Base-by-base conservation (phyloP, 2,888 invertebrate genomes). In the Tipula vernalis region DNA sequence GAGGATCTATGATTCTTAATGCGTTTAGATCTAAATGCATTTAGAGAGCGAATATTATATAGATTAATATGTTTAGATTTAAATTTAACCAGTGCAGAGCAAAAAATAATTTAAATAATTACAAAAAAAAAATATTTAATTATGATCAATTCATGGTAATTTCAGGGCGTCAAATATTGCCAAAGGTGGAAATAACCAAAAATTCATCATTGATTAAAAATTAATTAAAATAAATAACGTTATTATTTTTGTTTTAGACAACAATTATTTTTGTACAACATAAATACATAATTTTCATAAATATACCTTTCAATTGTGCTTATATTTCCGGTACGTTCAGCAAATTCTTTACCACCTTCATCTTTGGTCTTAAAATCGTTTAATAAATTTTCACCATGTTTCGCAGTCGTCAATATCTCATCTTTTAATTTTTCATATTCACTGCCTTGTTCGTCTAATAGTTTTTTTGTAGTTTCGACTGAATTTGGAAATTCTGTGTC, bases 401-500 rank as follows among this genome's bases (percentile, higher is more conserved):
- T 94, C 13, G 97, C 96, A 83, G 98, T 97, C 88, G 95, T 95
- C 89, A 96, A 92, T 89, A 99, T 95, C 92, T 98, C 98, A 89
- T 96, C 96, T 90, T 91, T 91, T 5, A 91, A 89, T 87, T 92
- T 92, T 86, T 91, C 92, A 90, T 93, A 95, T 91, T 95, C 95
- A 89, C 92, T 91, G 90, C 95, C 96, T 92, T 98, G 98, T 90
- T 95, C 95, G 91, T 95, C 95, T 89, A 99, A 93, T 89, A 98
- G 93, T 89, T 96, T 95, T 92, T 97, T 95, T 88, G 98, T 98
- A 89, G 97, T 96, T 90, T 96, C 94, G 42, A 97, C 98, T 90
- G 98, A 98, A 91, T 98, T 98, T 15, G 98, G 98, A 92, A 98
- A 96, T 92, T 98, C 98, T 89, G 95, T 96, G 92, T 98, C 98